Percentiles rank a stretch among this genome's conserved stretches.
Conservation (phyloP, 2,888 invertebrate species). For the Epicampocera succincta region DNA sequence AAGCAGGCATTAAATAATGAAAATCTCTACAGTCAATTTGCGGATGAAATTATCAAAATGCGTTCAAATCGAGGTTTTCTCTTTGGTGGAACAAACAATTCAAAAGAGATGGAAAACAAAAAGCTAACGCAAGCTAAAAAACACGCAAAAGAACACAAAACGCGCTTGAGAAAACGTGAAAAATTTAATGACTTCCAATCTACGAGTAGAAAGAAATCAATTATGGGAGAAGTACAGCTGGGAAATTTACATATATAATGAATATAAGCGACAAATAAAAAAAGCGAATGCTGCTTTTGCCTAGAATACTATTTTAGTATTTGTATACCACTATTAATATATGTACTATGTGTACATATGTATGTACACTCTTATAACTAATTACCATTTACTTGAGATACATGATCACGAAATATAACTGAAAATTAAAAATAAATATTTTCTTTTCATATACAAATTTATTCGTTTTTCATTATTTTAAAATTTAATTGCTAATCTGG, state of each 20-base stretch:
- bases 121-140: neutral
- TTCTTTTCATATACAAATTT: no score
- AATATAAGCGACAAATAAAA: conserved; percentile 4
- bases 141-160: neutral
- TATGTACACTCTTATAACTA: no score
- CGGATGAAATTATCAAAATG: neutral
- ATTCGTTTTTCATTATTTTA: no score
- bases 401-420: no score
- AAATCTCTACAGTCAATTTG: neutral
- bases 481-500: no score
- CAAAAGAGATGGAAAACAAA: neutral
- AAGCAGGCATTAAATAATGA: neutral
- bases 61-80: conserved; percentile 18
- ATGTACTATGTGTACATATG: no score
- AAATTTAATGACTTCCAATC: neutral
- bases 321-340: no score
- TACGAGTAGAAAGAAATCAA: neutral
- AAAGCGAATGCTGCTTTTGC: neutral
- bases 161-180: neutral
- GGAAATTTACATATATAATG: conserved; percentile 14
- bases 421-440: no score
- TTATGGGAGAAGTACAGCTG: neutral
- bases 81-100: neutral
- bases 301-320: neutral
- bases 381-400: no score